A percentile compares a stretch with the other conserved stretches of the same genome.
Conservation (phyloP, 2,113 vertebrate species). For the Bothrops jararaca region DNA sequence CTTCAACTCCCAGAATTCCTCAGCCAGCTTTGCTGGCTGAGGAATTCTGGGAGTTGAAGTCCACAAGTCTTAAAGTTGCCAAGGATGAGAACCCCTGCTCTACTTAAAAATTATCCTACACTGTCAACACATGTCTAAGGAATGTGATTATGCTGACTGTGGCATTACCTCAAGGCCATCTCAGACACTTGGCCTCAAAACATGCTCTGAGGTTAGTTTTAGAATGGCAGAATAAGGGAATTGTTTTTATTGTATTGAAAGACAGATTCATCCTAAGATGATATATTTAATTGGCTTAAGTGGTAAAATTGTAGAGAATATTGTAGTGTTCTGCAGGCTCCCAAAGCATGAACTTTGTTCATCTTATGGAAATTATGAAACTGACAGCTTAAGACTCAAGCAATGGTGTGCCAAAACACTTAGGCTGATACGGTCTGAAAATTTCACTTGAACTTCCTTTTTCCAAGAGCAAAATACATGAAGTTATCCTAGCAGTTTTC, state of each 20-base stretch:
- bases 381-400: background rate
- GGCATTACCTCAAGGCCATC: background rate
- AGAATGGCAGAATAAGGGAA: background rate
- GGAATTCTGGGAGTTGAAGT: too few relatives aligned
- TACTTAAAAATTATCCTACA: background rate
- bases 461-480: background rate
- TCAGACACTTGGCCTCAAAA: background rate
- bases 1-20: too few relatives aligned
- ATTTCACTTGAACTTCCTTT: background rate
- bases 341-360: background rate
- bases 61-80: too few relatives aligned
- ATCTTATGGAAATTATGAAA: background rate
- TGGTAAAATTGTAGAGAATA: background rate
- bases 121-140: background rate
- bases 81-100: too few relatives aligned
- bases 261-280: background rate
- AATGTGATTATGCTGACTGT: background rate
- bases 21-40: too few relatives aligned
- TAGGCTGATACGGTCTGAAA: background rate
- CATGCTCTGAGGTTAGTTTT: background rate
- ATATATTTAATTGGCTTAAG: background rate
- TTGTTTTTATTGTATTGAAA: background rate
- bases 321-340: background rate
- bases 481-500: background rate
- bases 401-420: background rate